Evolutionary conservation across 2,797 vertebrate genomes (phyloP).

Genomic region (Rhyacichthys aspro): DNA sequence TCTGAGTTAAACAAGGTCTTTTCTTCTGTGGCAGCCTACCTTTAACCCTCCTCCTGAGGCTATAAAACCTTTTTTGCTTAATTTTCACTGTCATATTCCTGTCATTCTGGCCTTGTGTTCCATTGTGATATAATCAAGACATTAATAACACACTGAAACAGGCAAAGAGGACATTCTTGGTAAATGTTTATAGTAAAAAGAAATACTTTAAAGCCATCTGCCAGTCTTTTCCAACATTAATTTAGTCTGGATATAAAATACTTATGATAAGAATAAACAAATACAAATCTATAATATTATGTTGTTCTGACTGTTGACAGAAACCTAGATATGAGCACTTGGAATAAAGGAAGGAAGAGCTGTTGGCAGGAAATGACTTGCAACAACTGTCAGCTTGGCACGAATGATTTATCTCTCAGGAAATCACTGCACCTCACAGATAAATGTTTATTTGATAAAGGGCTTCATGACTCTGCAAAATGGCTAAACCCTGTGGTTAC

Average conservation of each 20-base stretch:
- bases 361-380: conserved; percentile 61
- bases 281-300: not conserved
- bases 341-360: conserved; percentile 6
- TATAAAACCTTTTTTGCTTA: no score
- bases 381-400: conserved; percentile 52
- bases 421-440: conserved; percentile 46
- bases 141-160: no score
- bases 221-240: no score
- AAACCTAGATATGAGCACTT: not conserved
- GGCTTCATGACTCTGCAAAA: conserved; percentile 32
- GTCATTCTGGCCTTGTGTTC: no score
- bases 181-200: no score
- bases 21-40: no score
- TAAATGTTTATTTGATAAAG: conserved; percentile 59
- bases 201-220: no score
- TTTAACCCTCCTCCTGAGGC: no score
- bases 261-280: not conserved
- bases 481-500: conserved; percentile 21
- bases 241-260: not conserved
- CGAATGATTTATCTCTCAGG: conserved; percentile 58
- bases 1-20: no score
- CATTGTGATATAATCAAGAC: no score
- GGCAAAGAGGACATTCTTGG: no score
- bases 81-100: no score
- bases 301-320: conserved; percentile 7